phyloP scores from a whole-genome alignment of 2,888 invertebrate genomes.

The Diadegma fenestrale region DNA sequence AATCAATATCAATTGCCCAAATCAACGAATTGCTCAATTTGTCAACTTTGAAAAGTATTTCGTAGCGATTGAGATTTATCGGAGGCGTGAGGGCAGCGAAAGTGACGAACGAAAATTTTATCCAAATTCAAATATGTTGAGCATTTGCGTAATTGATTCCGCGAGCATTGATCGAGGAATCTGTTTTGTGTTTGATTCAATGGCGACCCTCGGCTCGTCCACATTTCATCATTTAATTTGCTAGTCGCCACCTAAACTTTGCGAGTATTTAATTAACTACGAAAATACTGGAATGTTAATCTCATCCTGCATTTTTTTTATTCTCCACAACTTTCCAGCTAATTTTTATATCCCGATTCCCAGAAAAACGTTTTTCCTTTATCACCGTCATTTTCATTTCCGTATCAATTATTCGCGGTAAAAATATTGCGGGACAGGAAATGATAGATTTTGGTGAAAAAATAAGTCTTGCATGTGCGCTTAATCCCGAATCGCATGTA shows the following conservation, averaged over 20 bases:
- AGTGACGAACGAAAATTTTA: not conserved
- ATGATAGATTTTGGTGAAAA: not conserved
- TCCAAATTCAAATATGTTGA: not conserved
- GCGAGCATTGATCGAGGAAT: not conserved
- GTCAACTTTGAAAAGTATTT: not conserved
- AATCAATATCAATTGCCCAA: not conserved
- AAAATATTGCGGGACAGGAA: not conserved
- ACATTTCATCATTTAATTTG: not conserved
- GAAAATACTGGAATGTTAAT: not conserved
- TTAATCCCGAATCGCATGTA: constrained; percentile 50
- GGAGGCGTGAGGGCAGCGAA: too few species aligned
- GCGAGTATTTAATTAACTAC: not conserved
- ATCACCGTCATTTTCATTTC: too few species aligned
- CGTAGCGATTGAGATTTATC: too few species aligned
- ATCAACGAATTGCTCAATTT: not conserved
- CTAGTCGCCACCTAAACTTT: not conserved
- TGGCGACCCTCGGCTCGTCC: not conserved
- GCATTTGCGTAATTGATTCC: not conserved
- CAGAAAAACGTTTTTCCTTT: too few species aligned
- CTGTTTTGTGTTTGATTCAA: not conserved
- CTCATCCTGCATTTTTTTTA: not conserved
- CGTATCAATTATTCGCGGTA: too few species aligned
- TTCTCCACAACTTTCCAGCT: not conserved
- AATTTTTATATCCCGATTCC: too few species aligned
- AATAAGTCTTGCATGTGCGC: not conserved